phyloP scores from a whole-genome alignment of 2,113 vertebrate species.

The Scophthalmus maximus region DNA sequence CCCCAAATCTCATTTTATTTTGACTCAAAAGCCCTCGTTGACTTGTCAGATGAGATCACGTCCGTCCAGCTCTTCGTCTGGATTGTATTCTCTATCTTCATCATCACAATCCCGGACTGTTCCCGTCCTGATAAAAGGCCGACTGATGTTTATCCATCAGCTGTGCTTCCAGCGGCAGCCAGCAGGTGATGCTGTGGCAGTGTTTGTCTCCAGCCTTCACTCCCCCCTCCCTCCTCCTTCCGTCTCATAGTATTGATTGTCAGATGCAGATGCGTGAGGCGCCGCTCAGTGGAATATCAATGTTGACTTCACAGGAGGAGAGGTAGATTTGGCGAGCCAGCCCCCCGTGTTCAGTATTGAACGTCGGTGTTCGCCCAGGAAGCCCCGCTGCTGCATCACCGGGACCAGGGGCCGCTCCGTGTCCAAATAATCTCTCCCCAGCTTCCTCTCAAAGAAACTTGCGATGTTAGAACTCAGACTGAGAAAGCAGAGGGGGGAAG shows the following conservation, averaged over 20 bases:
- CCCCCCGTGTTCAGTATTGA: conserved; percentile 25
- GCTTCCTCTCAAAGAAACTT: background rate
- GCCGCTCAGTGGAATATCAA: conserved; percentile 58
- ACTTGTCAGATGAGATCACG: background rate
- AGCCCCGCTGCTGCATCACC: background rate
- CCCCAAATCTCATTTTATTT: no score
- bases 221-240: background rate
- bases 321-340: conserved; percentile 5
- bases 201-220: background rate
- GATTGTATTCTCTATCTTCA: background rate
- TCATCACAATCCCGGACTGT: background rate
- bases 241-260: conserved; percentile 38
- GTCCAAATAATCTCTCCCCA: background rate
- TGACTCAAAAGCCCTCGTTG: background rate
- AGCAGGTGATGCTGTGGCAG: conserved; percentile 64
- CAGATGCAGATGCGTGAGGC: conserved; percentile 49
- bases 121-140: conserved; percentile 3
- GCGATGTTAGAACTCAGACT: conserved; percentile 4
- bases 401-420: background rate
- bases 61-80: background rate
- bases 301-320: conserved; percentile 42
- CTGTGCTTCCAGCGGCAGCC: background rate
- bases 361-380: conserved; percentile 11
- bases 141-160: background rate
- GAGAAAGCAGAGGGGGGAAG: background rate